Percentiles rank a stretch among this genome's conserved stretches.
These are phyloP conservation scores for Gnathonemus longibarbis DNA, from an alignment of 2,113 vertebrate genomes.

Conservation along the genomic window DNA sequence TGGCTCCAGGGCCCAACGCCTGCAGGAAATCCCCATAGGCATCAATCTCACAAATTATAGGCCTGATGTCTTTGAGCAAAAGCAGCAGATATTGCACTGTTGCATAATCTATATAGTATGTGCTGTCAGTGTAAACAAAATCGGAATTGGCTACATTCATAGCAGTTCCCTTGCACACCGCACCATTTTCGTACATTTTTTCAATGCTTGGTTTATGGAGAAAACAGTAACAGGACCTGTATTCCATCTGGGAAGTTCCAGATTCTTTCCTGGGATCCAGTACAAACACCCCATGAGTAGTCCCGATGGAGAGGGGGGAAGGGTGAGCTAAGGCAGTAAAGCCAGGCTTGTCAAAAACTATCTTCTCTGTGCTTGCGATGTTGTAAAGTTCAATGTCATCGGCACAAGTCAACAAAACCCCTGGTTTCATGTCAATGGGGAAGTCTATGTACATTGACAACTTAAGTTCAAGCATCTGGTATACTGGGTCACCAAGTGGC, in stretches of 20 bases:
- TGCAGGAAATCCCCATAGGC: conserved; percentile 93
- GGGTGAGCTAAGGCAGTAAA: conserved; percentile 89
- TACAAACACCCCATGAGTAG: conserved; percentile 86
- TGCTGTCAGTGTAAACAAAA: conserved; percentile 85
- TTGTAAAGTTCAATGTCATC: conserved; percentile 92
- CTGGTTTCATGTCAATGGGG: conserved; percentile 76
- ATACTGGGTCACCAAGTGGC: conserved; percentile 73
- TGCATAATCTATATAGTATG: conserved; percentile 74
- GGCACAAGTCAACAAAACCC: conserved; percentile 75
- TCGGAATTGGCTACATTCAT: conserved; percentile 30
- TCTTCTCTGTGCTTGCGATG: conserved; percentile 30
- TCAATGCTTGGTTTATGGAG: conserved; percentile 81
- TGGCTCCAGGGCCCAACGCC: conserved; percentile 73
- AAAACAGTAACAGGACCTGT: conserved; percentile 61
- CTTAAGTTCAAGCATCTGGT: conserved; percentile 93
- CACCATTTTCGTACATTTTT: conserved; percentile 62
- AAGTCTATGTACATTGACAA: conserved; percentile 89
- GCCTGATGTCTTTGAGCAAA: conserved; percentile 62
- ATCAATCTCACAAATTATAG: conserved; percentile 79
- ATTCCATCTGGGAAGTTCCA: conserved; percentile 53
- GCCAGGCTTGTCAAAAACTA: conserved; percentile 71
- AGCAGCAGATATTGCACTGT: conserved; percentile 58
- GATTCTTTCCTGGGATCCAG: conserved; percentile 48
- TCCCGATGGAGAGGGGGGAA: conserved; percentile 68
- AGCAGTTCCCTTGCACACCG: conserved; percentile 49